Evolutionary conservation across 2,113 vertebrate genomes (phyloP), one percentile per base, ranked within the genome.

Genomic region (Mirounga angustirostris): DNA sequence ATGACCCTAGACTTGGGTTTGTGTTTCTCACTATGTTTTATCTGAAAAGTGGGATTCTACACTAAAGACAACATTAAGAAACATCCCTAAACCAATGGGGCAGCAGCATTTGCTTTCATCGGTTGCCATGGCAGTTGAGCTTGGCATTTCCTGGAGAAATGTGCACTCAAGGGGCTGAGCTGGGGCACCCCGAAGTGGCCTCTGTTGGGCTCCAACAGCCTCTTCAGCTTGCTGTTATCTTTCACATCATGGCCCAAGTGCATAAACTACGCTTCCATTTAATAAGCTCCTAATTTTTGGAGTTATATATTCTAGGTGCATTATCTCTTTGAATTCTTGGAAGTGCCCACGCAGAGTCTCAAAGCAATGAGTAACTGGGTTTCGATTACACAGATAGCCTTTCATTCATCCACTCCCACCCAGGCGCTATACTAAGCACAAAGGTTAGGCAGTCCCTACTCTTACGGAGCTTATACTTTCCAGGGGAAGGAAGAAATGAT

Each of bases 11-110:
- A 67, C 36, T 30, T 46, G 65, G 15, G 21, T 59, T 84, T 89
- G 71, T 78, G 28, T 78, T 65, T 87, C 59, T 92, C 56, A 21
- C 16, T 43, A 18, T 67, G 74, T 94, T 83, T 92, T 80, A 91
- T 76, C 19, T 80, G 54, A 65, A 61, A 91, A n/a, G 28, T 78
- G 78, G 14, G 13, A 80, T 78, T 93, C 40, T 89, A 52, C 5
- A 19, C 5, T 30, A 52, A 90, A 71, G 52, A 73, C 26, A 46
- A 22, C 30, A 76, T 76, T 52, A 82, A 59, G 78, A 93, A 91
- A 5, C 36, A 24, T 91, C 85, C 46, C 30, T 92, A 22, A 58
- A 91, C 74, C n/a, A 91, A 63, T 7, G 12, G 13, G 78, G 28
- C 10, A 43, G 58, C 22, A 85, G 88, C n/a, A 12, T 52, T 83